Conservation (phyloP, 2,113 vertebrate species). For the Pongo abelii region DNA sequence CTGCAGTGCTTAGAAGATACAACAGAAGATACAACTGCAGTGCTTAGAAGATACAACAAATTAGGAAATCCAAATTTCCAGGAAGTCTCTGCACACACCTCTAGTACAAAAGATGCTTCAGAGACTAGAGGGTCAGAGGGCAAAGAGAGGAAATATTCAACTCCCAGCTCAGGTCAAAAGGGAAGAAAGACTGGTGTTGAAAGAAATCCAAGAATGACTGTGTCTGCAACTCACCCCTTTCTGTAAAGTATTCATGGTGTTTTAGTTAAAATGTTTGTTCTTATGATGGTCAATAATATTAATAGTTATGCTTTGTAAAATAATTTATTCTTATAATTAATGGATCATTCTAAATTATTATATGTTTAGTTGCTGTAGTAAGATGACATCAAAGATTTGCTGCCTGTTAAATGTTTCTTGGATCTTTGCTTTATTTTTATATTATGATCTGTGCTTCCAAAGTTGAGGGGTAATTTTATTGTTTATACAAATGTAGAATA, state of each 20-base stretch:
- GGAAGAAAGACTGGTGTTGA: conserved; percentile 94
- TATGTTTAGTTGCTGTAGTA: neutral
- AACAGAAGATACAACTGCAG: conserved; percentile 89
- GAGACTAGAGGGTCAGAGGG: conserved; percentile 89
- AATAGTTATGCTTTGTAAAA: conserved; percentile 45
- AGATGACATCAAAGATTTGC: conserved; percentile 23
- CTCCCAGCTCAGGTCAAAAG: conserved; percentile 91
- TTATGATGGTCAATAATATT: neutral
- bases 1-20: conserved; percentile 95
- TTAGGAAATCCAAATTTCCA: conserved; percentile 93
- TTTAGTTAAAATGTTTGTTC: conserved; percentile 53
- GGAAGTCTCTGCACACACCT: conserved; percentile 93
- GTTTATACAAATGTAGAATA: conserved; percentile 48
- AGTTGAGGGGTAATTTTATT: conserved; percentile 51
- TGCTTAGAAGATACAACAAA: too few relatives aligned
- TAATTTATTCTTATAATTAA: conserved; percentile 41
- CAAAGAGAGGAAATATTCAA: conserved; percentile 92
- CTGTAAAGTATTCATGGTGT: conserved; percentile 91
- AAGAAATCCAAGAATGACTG: conserved; percentile 89
- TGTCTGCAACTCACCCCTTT: conserved; percentile 93
- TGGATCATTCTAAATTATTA: conserved; percentile 12
- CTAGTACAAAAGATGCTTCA: conserved; percentile 91
- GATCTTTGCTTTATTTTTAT: neutral
- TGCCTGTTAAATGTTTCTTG: conserved; percentile 39
- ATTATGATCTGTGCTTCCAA: conserved; percentile 5